Base-by-base conservation (phyloP, 2,888 invertebrate genomes). In the Apoda limacodes region DNA sequence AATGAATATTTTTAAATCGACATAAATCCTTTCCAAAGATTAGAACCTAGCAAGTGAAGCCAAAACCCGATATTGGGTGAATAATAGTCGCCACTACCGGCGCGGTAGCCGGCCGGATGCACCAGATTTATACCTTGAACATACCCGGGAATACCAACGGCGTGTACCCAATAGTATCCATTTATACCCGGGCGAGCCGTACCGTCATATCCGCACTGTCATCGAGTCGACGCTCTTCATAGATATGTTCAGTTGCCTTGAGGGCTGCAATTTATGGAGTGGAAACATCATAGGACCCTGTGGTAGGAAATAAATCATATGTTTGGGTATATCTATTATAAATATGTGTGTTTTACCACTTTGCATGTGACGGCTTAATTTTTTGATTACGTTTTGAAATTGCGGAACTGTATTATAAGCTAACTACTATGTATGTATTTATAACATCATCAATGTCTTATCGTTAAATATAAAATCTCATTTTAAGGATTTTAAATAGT, bases 1-100 rank as follows among this genome's bases (percentile, higher is more conserved):
- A 42, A 40, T 39, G 39, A 43, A 38, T 34, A 35, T 39, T 38
- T 35, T 32, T 24, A 33, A 23, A 34, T 34, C 28, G 28, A 50
- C 68, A 75, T 74, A 75, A 72, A 74, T 72, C 52, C 50, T 51
- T 48, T 50, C 64, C 68, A 60, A 76, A 78, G 78, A 78, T 75
- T 75, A 72, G 71, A 55, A 60, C 58, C 58, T 61, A 68, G 70
- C 68, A 65, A 75, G 71, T 76, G 69, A 70, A 72, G 75, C 75
- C 72, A 75, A 75, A 78, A 78, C 75, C 76, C 76, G 80, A 80
- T 80, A 78, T 76, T 78, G 74, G 74, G 66, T 80, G 78, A 80
- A 76, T 80, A 76, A 80, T 78, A 68, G 80, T 74, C 63, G 64
- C 65, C 69, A 74, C 76, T 78, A 75, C 80, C 80, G 80, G 78